These are phyloP conservation scores for Tiliqua scincoides DNA, from an alignment of 2,113 vertebrate genomes.

Conservation along the genomic window DNA sequence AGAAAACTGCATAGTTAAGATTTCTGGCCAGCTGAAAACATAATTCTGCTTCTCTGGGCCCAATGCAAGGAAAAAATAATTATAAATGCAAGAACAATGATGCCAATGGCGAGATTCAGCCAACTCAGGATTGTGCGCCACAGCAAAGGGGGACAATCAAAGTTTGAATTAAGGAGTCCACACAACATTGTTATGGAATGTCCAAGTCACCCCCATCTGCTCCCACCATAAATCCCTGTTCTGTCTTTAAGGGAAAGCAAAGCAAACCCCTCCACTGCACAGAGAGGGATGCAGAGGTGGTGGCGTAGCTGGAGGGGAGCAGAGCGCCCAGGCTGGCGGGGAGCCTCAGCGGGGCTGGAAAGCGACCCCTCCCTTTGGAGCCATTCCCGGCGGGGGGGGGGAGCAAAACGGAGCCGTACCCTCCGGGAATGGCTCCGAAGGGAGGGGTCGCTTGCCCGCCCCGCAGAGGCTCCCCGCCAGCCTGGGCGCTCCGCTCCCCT, in stretches of 20 bases:
- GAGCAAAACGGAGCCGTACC: too few relatives aligned
- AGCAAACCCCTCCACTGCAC: neutral
- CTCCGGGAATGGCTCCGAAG: too few relatives aligned
- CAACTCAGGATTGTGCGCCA: slow-evolving; percentile 5
- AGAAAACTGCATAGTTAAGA: neutral
- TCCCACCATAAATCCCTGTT: neutral
- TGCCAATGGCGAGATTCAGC: neutral
- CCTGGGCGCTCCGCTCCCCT: too few relatives aligned
- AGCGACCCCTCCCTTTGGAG: too few relatives aligned
- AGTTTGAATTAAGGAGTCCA: neutral
- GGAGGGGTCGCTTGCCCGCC: too few relatives aligned
- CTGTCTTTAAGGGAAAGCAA: neutral
- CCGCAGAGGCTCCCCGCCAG: too few relatives aligned
- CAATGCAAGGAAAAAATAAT: fast-evolving
- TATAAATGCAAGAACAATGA: neutral
- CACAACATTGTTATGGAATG: neutral
- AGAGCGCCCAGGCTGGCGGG: too few relatives aligned
- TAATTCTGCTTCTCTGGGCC: slow-evolving; percentile 14
- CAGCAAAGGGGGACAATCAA: neutral
- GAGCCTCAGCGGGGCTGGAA: too few relatives aligned
- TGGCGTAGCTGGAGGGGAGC: too few relatives aligned
- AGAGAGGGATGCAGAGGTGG: neutral
- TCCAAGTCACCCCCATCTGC: slow-evolving; percentile 24
- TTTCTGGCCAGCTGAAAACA: neutral
- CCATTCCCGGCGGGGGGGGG: too few relatives aligned